Base-by-base conservation (phyloP, 2,888 invertebrate genomes). In the Coleophora deauratella region DNA sequence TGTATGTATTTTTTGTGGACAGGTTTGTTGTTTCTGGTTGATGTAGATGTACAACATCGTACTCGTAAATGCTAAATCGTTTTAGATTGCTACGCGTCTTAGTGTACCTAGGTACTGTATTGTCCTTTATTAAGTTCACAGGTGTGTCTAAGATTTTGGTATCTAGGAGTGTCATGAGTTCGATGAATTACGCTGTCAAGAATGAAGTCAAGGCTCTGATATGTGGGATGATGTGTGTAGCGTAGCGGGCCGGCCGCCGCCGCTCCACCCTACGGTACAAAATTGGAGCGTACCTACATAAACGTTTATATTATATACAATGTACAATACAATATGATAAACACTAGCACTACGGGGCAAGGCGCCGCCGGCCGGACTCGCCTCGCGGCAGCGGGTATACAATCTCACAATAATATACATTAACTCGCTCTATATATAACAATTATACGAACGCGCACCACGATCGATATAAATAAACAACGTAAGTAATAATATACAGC, bases 201-300 rank as follows among this genome's bases (percentile, higher is more conserved):
- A 59, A 67, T 67, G 71, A 57, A 70, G 78, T 72, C 77, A 74
- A 76, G 77, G 66, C 72, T 72, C 75, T 82, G 84, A 85, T 85
- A 84, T 82, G 82, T 82, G 79, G 80, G 80, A 73, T 75, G 79
- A 78, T 72, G 80, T 79, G 81, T 79, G 78, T 77, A 76, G 80
- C 71, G 68, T 63, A 63, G 62, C 72, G 64, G 63, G 64, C 72
- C 72, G 70, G 54, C 67, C 68, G 68, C 72, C 72, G 67, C 55
- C 55, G 65, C 64, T 61, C 63, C 72, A 57, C 65, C 72, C 69
- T 52, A 59, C 57, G 73, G 73, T 75, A 78, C 77, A 72, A 72
- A 77, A 77, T 63, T 62, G 72, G 70, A 72, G 68, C 66, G 74
- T 73, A 78, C 76, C 79, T 75, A 76, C 71, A 68, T 66, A 72